Evolutionary conservation across 2,888 invertebrate species (phyloP).

Genomic region (Netelia fuscicornis): DNA sequence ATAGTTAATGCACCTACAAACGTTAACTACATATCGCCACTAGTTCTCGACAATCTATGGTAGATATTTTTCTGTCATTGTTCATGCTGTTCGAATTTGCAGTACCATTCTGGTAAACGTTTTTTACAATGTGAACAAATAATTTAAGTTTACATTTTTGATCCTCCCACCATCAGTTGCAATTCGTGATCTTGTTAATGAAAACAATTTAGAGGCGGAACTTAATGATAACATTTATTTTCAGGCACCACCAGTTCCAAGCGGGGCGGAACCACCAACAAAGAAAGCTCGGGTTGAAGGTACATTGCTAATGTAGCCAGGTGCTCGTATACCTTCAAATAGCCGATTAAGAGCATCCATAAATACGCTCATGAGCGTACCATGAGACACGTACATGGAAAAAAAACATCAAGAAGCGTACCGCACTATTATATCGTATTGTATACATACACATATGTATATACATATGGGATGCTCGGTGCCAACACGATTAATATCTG

Average conservation of each 20-base stretch:
- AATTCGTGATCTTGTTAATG: not conserved
- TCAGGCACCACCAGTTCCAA: slow-evolving; percentile 79
- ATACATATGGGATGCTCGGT: not conserved
- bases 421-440: slow-evolving; percentile 25
- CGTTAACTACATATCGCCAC: too few species aligned
- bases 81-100: too few species aligned
- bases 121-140: too few species aligned
- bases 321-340: slow-evolving; percentile 70
- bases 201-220: not conserved
- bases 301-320: slow-evolving; percentile 80
- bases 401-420: slow-evolving; percentile 47
- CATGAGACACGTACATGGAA: slow-evolving; percentile 43
- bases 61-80: too few species aligned
- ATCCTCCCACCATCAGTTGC: not conserved
- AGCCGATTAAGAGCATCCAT: slow-evolving; percentile 67
- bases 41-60: too few species aligned
- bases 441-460: slow-evolving; percentile 31
- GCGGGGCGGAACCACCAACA: slow-evolving; percentile 78
- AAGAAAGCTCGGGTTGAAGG: slow-evolving; percentile 83
- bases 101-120: too few species aligned
- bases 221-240: slow-evolving; percentile 56
- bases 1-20: too few species aligned
- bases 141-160: not conserved
- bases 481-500: not conserved
- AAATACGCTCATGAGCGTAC: slow-evolving; percentile 38